phyloP scores from a whole-genome alignment of 2,113 vertebrate genomes.

The Falco punctatus region DNA sequence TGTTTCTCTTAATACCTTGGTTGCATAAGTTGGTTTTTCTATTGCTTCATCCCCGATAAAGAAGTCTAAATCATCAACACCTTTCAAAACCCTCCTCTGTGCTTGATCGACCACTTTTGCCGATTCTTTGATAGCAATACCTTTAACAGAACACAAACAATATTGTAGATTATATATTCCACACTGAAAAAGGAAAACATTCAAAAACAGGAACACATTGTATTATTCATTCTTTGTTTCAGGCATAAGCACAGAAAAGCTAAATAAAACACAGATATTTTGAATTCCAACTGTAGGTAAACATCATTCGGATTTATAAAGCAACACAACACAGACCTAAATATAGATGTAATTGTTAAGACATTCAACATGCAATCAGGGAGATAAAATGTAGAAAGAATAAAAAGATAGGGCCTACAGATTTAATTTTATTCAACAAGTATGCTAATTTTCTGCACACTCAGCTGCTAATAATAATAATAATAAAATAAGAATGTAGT shows the following conservation, averaged over 20 bases:
- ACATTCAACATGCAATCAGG: neutral
- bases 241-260: neutral
- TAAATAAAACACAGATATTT: neutral
- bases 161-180: neutral
- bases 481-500: neutral
- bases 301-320: neutral
- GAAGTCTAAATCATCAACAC: constrained; percentile 98
- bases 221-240: neutral
- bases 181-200: neutral
- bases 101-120: constrained; percentile 98
- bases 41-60: constrained; percentile 98
- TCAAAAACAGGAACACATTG: neutral
- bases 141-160: constrained; percentile 73
- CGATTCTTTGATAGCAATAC: constrained; percentile 98
- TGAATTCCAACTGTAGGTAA: neutral
- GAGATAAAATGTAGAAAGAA: neutral
- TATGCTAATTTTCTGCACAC: neutral
- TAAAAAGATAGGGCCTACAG: neutral
- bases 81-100: constrained; percentile 96
- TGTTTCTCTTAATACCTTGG: constrained; percentile 83
- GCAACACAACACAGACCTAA: neutral
- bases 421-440: neutral
- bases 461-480: neutral
- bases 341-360: neutral
- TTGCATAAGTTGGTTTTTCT: constrained; percentile 96